Conservation (phyloP, 2,113 vertebrate species). For the Rhea pennata region DNA sequence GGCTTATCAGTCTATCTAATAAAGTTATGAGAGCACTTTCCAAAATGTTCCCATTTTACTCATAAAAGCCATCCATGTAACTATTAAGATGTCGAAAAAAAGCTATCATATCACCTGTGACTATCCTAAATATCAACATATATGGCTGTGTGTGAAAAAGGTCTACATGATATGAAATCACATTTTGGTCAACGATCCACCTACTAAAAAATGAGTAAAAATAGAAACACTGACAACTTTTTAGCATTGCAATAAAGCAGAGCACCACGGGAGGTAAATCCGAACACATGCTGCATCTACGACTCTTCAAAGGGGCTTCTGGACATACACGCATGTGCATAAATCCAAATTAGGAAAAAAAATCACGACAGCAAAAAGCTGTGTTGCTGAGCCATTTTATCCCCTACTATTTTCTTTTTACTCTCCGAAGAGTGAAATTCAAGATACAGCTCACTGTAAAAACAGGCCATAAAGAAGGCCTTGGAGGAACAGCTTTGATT, state of each 20-base stretch:
- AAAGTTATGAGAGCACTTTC: neutral
- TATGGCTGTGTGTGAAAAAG: neutral
- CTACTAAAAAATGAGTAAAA: neutral
- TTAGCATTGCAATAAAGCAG: neutral
- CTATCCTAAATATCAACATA: neutral
- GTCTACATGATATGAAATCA: neutral
- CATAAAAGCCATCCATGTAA: neutral
- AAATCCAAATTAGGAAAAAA: neutral
- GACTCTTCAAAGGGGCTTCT: neutral
- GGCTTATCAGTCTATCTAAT: neutral
- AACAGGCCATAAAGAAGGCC: neutral
- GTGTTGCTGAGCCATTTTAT: neutral
- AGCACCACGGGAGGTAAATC: neutral
- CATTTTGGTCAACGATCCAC: neutral
- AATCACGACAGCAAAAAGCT: rapidly evolving
- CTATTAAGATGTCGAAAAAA: neutral
- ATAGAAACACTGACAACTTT: neutral
- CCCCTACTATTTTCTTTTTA: neutral
- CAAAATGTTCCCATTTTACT: neutral
- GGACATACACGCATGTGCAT: rapidly evolving
- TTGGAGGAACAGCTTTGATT: constrained; percentile 10
- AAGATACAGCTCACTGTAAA: neutral
- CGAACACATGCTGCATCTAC: no score
- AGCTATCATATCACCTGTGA: neutral
- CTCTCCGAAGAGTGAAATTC: neutral